Evolutionary conservation across 2,113 vertebrate genomes (phyloP).

Genomic region (Saimiri boliviensis): DNA sequence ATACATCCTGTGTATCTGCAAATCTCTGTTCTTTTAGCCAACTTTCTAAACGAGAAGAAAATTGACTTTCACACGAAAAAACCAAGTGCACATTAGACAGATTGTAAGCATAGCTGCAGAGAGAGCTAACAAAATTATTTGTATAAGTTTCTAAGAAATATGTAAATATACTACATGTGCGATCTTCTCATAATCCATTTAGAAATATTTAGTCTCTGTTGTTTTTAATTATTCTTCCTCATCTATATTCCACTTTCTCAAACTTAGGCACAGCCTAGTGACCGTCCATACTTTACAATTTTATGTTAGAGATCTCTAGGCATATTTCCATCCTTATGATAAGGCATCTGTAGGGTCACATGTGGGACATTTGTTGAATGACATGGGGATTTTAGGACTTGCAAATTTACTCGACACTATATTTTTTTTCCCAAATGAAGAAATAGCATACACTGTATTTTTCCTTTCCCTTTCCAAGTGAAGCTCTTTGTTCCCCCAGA

Average conservation of each 20-base stretch:
- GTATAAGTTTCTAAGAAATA: constrained; percentile 25
- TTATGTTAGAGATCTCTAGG: neutral
- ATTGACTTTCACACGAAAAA: constrained; percentile 40
- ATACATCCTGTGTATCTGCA: constrained; percentile 37
- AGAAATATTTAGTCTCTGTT: neutral
- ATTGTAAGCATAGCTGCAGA: neutral
- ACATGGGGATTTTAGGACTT: neutral
- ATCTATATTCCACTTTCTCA: neutral
- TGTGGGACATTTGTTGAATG: neutral
- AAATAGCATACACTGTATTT: neutral
- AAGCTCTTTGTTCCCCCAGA: neutral
- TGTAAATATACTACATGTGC: neutral
- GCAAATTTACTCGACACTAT: neutral
- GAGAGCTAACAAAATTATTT: neutral
- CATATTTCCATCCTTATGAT: neutral
- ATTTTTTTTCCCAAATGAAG: neutral
- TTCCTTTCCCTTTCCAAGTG: neutral
- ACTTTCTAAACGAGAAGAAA: constrained; percentile 52
- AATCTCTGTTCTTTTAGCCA: constrained; percentile 58
- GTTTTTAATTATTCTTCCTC: neutral
- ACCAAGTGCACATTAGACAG: neutral
- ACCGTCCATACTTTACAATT: neutral
- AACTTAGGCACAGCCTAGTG: neutral
- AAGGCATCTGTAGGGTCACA: neutral
- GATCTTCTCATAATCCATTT: neutral